Evolutionary conservation across 2,888 invertebrate species (phyloP).

Genomic region (Drosophila stalkeri): DNA sequence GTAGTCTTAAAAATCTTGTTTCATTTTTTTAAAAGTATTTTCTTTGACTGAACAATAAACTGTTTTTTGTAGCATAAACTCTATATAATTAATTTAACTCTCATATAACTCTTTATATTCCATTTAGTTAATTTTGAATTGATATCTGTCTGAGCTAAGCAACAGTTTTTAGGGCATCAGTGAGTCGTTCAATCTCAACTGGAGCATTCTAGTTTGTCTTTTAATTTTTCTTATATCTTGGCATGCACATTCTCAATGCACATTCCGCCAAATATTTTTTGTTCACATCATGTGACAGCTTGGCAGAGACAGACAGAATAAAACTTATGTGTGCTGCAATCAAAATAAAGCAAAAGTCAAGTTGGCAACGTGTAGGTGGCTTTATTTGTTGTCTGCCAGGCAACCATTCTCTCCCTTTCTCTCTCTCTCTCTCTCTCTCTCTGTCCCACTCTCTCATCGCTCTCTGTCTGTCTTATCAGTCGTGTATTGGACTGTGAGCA

Average conservation of each 20-base stretch:
- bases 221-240: slow-evolving; percentile 20
- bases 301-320: slow-evolving; percentile 24
- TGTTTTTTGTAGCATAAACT: too few relatives aligned
- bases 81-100: too few relatives aligned
- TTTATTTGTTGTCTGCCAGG: slow-evolving; percentile 13
- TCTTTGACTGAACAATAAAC: too few relatives aligned
- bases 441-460: background rate
- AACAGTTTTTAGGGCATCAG: background rate
- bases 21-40: too few relatives aligned
- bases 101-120: too few relatives aligned
- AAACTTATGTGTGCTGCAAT: slow-evolving; percentile 27
- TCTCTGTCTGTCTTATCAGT: slow-evolving; percentile 31
- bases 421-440: background rate
- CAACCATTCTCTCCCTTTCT: background rate
- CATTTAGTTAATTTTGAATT: too few relatives aligned
- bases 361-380: slow-evolving; percentile 47
- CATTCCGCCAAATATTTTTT: slow-evolving; percentile 61
- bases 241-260: slow-evolving; percentile 54
- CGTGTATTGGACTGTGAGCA: slow-evolving; percentile 24
- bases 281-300: slow-evolving; percentile 58
- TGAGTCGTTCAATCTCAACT: background rate
- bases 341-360: slow-evolving; percentile 57
- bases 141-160: background rate
- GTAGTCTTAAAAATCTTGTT: too few relatives aligned
- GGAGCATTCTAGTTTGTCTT: slow-evolving; percentile 1